Base-by-base conservation (phyloP, 2,888 invertebrate species). In the Archaeoteleia sp. region DNA sequence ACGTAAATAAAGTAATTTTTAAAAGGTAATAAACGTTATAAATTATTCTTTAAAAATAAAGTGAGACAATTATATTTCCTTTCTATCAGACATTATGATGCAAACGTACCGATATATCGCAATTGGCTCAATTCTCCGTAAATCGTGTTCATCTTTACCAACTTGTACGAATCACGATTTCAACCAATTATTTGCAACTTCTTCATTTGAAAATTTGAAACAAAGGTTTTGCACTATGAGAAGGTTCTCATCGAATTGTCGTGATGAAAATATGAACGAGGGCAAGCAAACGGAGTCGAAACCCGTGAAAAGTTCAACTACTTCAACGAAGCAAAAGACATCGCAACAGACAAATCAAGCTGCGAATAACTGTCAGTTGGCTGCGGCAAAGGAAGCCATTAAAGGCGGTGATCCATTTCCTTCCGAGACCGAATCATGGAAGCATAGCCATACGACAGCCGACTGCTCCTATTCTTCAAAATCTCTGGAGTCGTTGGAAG, bases 361-460 rank as follows among this genome's bases (percentile, higher is more conserved):
- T 20, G 32, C 12, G 30, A 40, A 57, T 32, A 27, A 46, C 29
- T 45, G 35, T 55, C 35, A 43, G 30, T 39, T 13, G 37, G 1
- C 32, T 6, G 9, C 39, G 51, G 39, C 45, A 45, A 45, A 61
- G 25, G 14, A 45, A 51, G 37, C 13, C 51, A 51, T 48, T 57
- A 61, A 42, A 37, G 20, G 25, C 27, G 35, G 15, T 42, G 49
- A 35, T 51, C 51, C 42, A 20, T 42, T 49, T 60, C 43, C 49
- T 51, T 51, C 49, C 37, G 23, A 14, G 51, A 48, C 40, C 42
- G 17, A 42, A 20, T 27, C 42, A 40, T 58, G 13, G 25, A 42
- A 43, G 20, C 51, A 37, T 43, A 51, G 42, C 42, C 43, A 13
- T 49, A 35, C 34, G 12, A 23, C 8, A 42, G 34, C 9, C 42